Base-by-base conservation (phyloP, 2,797 vertebrate species). In the Intellagama lesueurii region DNA sequence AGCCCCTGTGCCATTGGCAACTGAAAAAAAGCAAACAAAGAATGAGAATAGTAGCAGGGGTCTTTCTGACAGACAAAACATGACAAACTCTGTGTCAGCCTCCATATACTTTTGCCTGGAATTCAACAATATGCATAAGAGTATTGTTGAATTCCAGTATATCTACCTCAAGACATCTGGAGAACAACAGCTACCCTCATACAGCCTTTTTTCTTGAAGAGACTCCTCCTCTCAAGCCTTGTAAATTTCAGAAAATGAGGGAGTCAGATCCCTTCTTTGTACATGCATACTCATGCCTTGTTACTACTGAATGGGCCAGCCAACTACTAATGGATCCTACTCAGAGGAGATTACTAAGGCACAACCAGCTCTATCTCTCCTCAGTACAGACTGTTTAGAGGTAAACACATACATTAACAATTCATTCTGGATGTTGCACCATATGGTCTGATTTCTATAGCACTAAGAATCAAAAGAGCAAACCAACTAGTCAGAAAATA, bases 1-100 rank as follows among this genome's bases (percentile, higher is more conserved):
- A 1, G 92, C 90, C 19, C 44, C 91, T 24, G 91, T 89, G 68
- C 95, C 93, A 35, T 91, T 92, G 83, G 86, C 93, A 75, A 87
- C 96, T 96, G 92, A 35, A 76, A 81, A 76, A 81, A 77, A 77
- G 35, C 1, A 91, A 90, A 68, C 69, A 69, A 8, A 86, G 35
- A 68, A 22, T 47, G 12, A 0, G 5, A 83, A 87, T 3, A 66
- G 66, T 4, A 76, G 26, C 4, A 66, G 47, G 17, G 12, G n/a
- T 5, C 28, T 70, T 52, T 11, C 7, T 30, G 16, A 14, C 7
- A 1, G 26, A 19, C 69, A 12, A 1, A 49, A n/a, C 76, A 72
- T 17, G 32, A 83, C 35, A 7, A 70, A 35, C 5, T 19, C n/a
- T 24, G 19, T 32, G 44, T 11, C 6, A 12, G 22, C 30, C 40